phyloP scores from a whole-genome alignment of 2,113 vertebrate genomes.

The Grus americana region DNA sequence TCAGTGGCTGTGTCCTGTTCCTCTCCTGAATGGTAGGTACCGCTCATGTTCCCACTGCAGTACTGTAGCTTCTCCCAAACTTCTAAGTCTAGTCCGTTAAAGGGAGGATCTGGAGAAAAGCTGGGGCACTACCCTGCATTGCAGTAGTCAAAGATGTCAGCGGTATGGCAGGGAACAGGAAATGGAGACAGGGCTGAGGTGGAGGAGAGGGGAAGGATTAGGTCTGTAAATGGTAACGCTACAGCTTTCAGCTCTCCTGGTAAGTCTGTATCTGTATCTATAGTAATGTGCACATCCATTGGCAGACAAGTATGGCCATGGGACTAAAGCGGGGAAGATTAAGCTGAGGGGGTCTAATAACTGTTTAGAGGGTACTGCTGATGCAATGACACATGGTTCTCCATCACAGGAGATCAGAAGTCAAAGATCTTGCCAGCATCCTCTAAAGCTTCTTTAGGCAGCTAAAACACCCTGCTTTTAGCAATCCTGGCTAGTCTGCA shows the following conservation, averaged over 20 bases:
- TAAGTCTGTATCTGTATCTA: neutral
- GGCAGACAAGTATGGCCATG: neutral
- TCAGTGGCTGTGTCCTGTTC: neutral
- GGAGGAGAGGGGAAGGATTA: neutral
- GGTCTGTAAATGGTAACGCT: neutral
- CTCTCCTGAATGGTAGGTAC: neutral
- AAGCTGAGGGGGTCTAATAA: neutral
- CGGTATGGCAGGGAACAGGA: neutral
- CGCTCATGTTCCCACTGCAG: neutral
- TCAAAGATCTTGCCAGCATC: neutral
- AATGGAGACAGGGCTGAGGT: neutral
- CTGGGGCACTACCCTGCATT: neutral
- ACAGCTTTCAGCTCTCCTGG: neutral
- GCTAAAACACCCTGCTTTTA: neutral
- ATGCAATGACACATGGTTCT: neutral
- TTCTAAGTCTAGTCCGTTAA: neutral
- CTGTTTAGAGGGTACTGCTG: neutral
- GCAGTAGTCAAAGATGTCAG: neutral
- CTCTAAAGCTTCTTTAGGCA: neutral
- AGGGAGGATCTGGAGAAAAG: neutral
- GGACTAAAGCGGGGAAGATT: neutral
- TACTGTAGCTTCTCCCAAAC: neutral
- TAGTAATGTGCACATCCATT: neutral
- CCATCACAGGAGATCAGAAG: neutral
- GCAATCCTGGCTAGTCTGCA: neutral